Evolutionary conservation across 2,888 invertebrate genomes (phyloP).

Genomic region (Drosophila testacea): DNA sequence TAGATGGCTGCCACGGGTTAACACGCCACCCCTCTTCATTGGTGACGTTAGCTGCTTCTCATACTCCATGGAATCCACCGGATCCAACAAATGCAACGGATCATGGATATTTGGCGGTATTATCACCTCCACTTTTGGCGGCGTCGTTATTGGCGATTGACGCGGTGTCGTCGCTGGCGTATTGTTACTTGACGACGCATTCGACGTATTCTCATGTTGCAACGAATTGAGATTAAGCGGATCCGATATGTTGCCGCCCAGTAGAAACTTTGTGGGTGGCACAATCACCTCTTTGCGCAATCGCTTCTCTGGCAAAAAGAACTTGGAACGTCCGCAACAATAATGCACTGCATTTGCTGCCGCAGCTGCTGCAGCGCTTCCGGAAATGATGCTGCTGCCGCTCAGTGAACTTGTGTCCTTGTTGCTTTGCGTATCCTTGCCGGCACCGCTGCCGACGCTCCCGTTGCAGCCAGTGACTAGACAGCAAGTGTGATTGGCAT

Average conservation of each 20-base stretch:
- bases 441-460: constrained; percentile 45
- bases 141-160: constrained; percentile 87
- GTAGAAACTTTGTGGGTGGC: constrained; percentile 94
- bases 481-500: constrained; percentile 72
- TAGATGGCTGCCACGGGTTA: constrained; percentile 58
- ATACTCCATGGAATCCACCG: constrained; percentile 92
- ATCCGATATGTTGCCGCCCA: constrained; percentile 98
- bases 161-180: constrained; percentile 96
- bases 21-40: constrained; percentile 86
- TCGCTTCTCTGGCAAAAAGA: constrained; percentile 90
- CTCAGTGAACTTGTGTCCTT: constrained; percentile 71
- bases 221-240: constrained; percentile 97
- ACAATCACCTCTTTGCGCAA: constrained; percentile 91
- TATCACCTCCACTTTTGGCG: constrained; percentile 92
- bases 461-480: constrained; percentile 74
- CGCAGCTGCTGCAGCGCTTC: constrained; percentile 62
- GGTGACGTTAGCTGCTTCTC: constrained; percentile 92
- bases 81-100: constrained; percentile 94
- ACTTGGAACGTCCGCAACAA: constrained; percentile 87
- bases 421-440: constrained; percentile 62
- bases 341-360: constrained; percentile 73
- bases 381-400: constrained; percentile 71
- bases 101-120: constrained; percentile 97
- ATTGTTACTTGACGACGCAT: constrained; percentile 88
- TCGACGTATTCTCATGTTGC: constrained; percentile 89